Evolutionary conservation across 2,888 invertebrate species (phyloP), one percentile per base, ranked within the genome.

Genomic region (Drosophila rellima): DNA sequence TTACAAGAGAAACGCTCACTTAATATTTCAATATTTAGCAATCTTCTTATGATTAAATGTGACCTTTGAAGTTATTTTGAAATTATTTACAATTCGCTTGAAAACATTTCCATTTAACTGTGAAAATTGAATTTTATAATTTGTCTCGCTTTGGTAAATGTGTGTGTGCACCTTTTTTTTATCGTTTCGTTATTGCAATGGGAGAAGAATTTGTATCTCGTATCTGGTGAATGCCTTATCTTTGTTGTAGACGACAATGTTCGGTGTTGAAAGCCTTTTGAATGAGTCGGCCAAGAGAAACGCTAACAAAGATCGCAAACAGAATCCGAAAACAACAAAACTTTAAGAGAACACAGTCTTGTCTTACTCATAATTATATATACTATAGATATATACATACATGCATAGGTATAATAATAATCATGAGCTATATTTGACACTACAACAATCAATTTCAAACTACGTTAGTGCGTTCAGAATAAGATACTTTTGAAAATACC

Each of bases 141-240:
- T 61, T 60, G 35, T 54, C 68, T 57, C 44, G 20, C 47, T 40
- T 39, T 7, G 20, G 20, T 20, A 42, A 44, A 18, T 40, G 18
- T 35, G 61, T 55, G 62, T 63, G 48, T 63, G 15, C 39, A 13
- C 44, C 56, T 13, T 15, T n/a, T 29, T 40, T 56, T 66, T 73
- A 76, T 57, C 64, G 67, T 72, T 76, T 55, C 40, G 44, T 45
- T 35, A 44, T 42, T 70, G 60, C 64, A 82, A 52, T 61, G 57
- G 45, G 54, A 45, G 42, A 56, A 70, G 42, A 45, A 44, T 67
- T 51, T 56, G 39, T 72, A 57, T 68, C 63, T 70, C 47, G 29
- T 71, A 67, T 66, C 74, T 74, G 11, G 18, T 78, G 63, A 88
- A 80, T 88, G 80, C 70, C 54, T 88, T 82, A 82, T 82, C 82